These are phyloP conservation scores for Tetheella fluctuosa DNA, from an alignment of 2,888 invertebrate genomes.

Conservation along the genomic window DNA sequence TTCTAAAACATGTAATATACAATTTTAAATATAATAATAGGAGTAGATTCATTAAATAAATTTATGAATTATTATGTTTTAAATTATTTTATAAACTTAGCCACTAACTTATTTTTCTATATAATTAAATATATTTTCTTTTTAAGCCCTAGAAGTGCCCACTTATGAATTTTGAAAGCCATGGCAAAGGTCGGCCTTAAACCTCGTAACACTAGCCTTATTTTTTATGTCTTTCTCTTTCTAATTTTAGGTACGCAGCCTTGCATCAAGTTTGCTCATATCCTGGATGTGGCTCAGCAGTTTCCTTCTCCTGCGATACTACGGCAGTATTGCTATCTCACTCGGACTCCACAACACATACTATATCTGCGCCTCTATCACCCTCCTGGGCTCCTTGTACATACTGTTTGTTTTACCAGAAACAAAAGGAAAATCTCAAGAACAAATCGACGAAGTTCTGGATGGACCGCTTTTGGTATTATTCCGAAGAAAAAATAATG, in stretches of 20 bases:
- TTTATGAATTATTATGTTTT: too few relatives aligned
- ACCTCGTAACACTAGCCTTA: too few relatives aligned
- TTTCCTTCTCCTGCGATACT: constrained; percentile 75
- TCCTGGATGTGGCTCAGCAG: constrained; percentile 79
- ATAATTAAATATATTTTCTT: too few relatives aligned
- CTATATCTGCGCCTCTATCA: constrained; percentile 70
- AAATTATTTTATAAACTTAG: too few relatives aligned
- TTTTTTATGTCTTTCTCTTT: too few relatives aligned
- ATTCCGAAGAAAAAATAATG: constrained; percentile 43
- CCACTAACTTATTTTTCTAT: too few relatives aligned
- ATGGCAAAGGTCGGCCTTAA: too few relatives aligned
- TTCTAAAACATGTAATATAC: too few relatives aligned
- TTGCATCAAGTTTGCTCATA: constrained; percentile 75
- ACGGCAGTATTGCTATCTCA: constrained; percentile 61
- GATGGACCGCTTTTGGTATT: constrained; percentile 62
- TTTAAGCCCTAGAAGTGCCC: too few relatives aligned
- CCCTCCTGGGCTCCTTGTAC: constrained; percentile 68
- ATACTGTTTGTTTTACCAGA: constrained; percentile 65
- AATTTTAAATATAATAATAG: too few relatives aligned
- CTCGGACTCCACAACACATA: constrained; percentile 73
- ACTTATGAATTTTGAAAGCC: too few relatives aligned
- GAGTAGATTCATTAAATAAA: too few relatives aligned
- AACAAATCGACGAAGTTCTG: constrained; percentile 64
- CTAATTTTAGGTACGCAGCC: constrained; percentile 63
- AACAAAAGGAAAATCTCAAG: constrained; percentile 68